Base-by-base conservation (phyloP, 2,797 vertebrate species). In the Mormyrops boulengeri region DNA sequence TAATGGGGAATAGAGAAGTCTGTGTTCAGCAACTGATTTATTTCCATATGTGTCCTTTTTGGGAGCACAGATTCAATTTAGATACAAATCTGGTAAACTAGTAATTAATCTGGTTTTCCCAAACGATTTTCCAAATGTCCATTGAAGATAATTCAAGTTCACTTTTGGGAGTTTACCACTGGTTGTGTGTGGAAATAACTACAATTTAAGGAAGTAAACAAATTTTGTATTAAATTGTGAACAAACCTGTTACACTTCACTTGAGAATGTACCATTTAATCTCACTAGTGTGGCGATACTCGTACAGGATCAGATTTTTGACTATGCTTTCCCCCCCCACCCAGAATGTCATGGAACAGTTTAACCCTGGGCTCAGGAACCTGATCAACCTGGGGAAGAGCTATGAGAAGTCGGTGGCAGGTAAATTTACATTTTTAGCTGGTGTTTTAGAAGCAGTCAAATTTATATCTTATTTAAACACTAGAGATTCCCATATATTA, bases 281-380 rank as follows among this genome's bases (percentile, higher is more conserved):
- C 19, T 85, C 41, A 52, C 47, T 26, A 52, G n/a, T 12, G n/a
- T 52, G 44, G 84, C 84, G 14, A 11, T 47, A 50, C 30, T 85
- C 9, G 4, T 30, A 5, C 84, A 52, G 44, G 41, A n/a, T 47
- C 14, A 38, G 69, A 41, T 30, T 85, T 49, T 52, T 85, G 44
- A 44, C 44, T 85, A 1, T 85, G 9, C 84, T 52, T 85, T 52
- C 14, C 55, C 38, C 38, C 90, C 1, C 90, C 60, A 12, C 53
- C 22, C 93, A 99, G 99, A 99, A 98, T 97, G 98, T 99, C 92
- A 97, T 99, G 98, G 99, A 99, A 90, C 98, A 99, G 92, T 99
- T 99, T 94, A 99, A 99, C 94, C 99, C 99, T 0, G 97, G 97
- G 17, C 95, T 99, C 91, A 96, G 98, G 93, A 99, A 98, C 93